phyloP scores from a whole-genome alignment of 2,888 invertebrate genomes.

The Linnaemya tessellans region DNA sequence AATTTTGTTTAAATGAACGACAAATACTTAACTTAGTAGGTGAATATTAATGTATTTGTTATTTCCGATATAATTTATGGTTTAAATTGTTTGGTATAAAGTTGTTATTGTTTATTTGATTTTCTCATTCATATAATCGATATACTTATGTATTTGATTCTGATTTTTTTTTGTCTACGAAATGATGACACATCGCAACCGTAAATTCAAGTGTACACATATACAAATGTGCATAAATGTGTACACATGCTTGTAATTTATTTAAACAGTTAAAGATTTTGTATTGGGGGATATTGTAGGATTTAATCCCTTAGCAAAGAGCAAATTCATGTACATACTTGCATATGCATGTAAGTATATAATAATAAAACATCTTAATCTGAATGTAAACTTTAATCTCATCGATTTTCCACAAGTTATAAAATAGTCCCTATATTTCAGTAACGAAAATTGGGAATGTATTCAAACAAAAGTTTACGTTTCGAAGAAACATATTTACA shows the following conservation, averaged over 20 bases:
- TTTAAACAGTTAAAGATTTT: not conserved
- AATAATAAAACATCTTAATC: not conserved
- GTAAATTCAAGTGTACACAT: slow-evolving; percentile 54
- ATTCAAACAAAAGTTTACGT: no score
- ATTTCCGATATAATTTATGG: not conserved
- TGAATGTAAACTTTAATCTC: no score
- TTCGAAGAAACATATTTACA: no score
- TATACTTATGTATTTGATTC: slow-evolving; percentile 30
- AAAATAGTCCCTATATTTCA: no score
- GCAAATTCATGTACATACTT: not conserved
- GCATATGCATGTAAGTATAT: not conserved
- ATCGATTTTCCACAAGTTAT: no score
- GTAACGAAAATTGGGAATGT: no score
- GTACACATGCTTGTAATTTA: not conserved
- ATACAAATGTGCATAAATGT: not conserved
- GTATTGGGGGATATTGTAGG: no score
- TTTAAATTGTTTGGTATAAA: slow-evolving; percentile 33
- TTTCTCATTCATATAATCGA: slow-evolving; percentile 61
- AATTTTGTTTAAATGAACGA: slow-evolving; percentile 1
- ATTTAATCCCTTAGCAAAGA: no score
- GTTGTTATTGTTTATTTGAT: slow-evolving; percentile 42
- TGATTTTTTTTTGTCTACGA: slow-evolving; percentile 42
- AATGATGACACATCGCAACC: slow-evolving; percentile 70
- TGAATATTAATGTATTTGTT: not conserved
- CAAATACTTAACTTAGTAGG: not conserved